phyloP scores from a whole-genome alignment of 2,888 invertebrate genomes.

The Ormyrus rosae region DNA sequence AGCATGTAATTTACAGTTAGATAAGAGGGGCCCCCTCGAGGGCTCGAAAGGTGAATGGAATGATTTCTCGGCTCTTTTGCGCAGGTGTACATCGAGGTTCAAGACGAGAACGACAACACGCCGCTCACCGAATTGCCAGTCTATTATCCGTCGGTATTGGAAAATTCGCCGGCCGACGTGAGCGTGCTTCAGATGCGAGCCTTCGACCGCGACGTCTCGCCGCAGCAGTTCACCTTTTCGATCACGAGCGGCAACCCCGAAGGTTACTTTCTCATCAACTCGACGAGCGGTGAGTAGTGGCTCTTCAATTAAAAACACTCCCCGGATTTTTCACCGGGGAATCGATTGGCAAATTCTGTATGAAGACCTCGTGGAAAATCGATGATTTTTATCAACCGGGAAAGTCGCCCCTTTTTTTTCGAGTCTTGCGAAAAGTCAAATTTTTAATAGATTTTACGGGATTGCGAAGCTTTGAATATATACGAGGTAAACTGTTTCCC shows the following conservation, averaged over 20 bases:
- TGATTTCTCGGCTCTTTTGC: too few species aligned
- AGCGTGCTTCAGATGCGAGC: slow-evolving; percentile 87
- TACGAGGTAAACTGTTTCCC: too few species aligned
- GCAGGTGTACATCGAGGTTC: slow-evolving; percentile 88
- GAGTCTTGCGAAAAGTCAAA: too few species aligned
- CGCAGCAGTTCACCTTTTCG: slow-evolving; percentile 84
- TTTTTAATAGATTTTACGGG: too few species aligned
- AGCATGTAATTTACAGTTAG: slow-evolving; percentile 45
- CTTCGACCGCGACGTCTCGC: slow-evolving; percentile 85
- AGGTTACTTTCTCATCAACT: slow-evolving; percentile 92
- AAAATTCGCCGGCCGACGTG: slow-evolving; percentile 86
- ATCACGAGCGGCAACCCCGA: slow-evolving; percentile 95
- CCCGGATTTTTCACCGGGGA: not conserved
- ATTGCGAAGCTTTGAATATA: too few species aligned
- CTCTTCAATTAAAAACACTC: not conserved
- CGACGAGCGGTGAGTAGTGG: slow-evolving; percentile 82
- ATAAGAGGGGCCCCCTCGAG: too few species aligned
- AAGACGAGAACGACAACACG: slow-evolving; percentile 96
- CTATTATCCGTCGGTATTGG: slow-evolving; percentile 88
- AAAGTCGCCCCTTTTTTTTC: too few species aligned
- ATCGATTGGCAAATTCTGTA: too few species aligned
- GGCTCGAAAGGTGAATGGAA: too few species aligned
- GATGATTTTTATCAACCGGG: not conserved
- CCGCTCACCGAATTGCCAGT: slow-evolving; percentile 92
- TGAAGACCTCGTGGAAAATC: too few species aligned